phyloP scores from a whole-genome alignment of 2,888 invertebrate genomes.

The Therioaphis trifolii region DNA sequence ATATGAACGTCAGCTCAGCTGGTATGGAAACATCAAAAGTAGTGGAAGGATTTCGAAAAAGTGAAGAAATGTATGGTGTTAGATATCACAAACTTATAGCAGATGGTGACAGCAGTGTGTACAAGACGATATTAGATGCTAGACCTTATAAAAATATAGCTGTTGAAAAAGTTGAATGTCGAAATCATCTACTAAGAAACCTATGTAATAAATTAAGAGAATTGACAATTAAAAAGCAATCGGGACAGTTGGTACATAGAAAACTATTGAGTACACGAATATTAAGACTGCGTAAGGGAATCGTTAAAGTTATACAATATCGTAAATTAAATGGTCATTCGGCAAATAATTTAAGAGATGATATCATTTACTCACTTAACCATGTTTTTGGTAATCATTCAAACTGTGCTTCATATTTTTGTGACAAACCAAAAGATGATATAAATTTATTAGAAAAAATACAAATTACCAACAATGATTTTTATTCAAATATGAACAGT shows the following conservation, averaged over 20 bases:
- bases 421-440: not conserved
- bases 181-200: not conserved
- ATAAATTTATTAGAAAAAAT: not conserved
- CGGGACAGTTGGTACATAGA: not conserved
- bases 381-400: not conserved
- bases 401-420: not conserved
- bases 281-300: not conserved
- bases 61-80: not conserved
- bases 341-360: not conserved
- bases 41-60: not conserved
- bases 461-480: not conserved
- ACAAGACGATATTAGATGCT: not conserved
- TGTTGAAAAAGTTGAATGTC: not conserved
- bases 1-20: not conserved
- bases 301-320: not conserved
- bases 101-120: not conserved
- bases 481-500: not conserved
- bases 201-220: not conserved
- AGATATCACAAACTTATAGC: not conserved
- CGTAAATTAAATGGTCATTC: not conserved
- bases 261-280: not conserved
- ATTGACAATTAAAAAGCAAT: no score
- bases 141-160: not conserved
- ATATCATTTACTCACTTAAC: not conserved
- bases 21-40: not conserved